Base-by-base conservation (phyloP, 2,888 invertebrate species). In the Lasioglossum pauxillum region DNA sequence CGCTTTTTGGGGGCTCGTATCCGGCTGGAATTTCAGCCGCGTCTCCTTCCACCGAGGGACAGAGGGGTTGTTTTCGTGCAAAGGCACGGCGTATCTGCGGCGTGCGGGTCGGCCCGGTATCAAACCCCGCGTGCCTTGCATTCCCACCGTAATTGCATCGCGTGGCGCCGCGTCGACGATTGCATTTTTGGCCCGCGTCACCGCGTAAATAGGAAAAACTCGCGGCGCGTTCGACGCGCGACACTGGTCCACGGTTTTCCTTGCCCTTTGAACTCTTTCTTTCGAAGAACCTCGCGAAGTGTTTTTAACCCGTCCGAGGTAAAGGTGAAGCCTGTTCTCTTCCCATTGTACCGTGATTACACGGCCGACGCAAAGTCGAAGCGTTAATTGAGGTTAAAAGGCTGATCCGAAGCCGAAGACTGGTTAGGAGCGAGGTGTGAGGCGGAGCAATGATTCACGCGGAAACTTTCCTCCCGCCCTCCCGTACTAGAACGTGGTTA, bases 141-240 rank as follows among this genome's bases (percentile, higher is more conserved):
- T 95, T 95, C 94, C 91, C 91, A 88, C 87, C 88, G 94, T 95
- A 95, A 95, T 95, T 94, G 94, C 94, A 93, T 93, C 91, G 93
- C 92, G 90, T 91, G 90, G 91, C 92, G 90, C 91, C 90, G 88
- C 89, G 92, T 91, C 91, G 90, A 93, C 91, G 92, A 93, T 93
- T 93, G 93, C 93, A 93, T 94, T 93, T 93, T 91, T 91, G 86
- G 83, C 73, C 75, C 85, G 84, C 83, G 84, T 89, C 88, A 79
- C 88, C 88, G 82, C 86, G 89, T 89, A 91, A 91, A 91, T 92
- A 90, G 88, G 90, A 89, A 92, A 90, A 91, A 91, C 79, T 78
- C 81, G 83, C 64, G 82, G 0, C 71, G 41, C n/a, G 71, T 71
- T 71, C 69, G 41, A n/a, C 69, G 80, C 38, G 53, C 41, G 5